These are phyloP conservation scores for Montifringilla adamsi DNA, from an alignment of 2,113 vertebrate species.

Conservation along the genomic window DNA sequence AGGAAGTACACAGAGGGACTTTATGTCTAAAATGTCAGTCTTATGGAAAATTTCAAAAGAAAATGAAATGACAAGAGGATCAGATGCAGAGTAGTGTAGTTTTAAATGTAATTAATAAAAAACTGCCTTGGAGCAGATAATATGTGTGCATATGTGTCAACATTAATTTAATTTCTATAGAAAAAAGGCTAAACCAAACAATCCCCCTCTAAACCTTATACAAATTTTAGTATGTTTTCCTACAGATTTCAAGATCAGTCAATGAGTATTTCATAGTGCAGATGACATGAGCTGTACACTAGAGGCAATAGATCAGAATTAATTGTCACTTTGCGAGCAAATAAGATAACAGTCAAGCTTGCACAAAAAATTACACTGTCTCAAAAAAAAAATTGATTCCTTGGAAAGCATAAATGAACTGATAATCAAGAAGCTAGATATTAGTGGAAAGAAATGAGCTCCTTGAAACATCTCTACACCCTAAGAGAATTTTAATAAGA, in stretches of 20 bases:
- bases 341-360: constrained; percentile 57
- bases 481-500: constrained; percentile 56
- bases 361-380: constrained; percentile 53
- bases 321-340: constrained; percentile 67
- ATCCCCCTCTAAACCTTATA: rapidly evolving
- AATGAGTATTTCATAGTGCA: constrained; percentile 37
- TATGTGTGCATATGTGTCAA: neutral
- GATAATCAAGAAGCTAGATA: constrained; percentile 57
- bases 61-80: neutral
- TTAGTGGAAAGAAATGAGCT: constrained; percentile 24
- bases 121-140: neutral
- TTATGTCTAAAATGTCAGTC: neutral
- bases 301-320: constrained; percentile 43
- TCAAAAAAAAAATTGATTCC: constrained; percentile 53
- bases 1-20: neutral
- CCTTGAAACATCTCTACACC: constrained; percentile 42
- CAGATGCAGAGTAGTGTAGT: neutral
- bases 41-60: neutral
- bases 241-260: constrained; percentile 5
- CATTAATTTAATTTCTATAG: neutral
- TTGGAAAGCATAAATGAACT: constrained; percentile 58
- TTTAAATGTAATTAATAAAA: neutral
- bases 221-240: constrained; percentile 9
- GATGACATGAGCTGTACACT: neutral
- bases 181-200: neutral